phyloP scores from a whole-genome alignment of 2,888 invertebrate genomes.

The Lasiommata megera region DNA sequence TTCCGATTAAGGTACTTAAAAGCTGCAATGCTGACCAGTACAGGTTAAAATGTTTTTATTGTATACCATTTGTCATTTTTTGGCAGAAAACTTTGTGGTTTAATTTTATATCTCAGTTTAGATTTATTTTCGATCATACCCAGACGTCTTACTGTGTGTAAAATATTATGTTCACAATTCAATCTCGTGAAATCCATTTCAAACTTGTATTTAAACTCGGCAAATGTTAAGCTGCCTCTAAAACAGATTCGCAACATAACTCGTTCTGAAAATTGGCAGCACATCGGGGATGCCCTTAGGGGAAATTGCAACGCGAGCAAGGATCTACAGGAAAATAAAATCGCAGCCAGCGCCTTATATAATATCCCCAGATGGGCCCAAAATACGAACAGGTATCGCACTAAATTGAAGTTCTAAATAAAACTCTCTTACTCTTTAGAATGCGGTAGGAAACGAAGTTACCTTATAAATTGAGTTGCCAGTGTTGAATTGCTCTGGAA shows the following conservation, averaged over 20 bases:
- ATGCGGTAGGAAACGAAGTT: conserved; percentile 37
- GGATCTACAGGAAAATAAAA: conserved; percentile 61
- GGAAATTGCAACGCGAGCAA: conserved; percentile 60
- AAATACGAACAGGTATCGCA: conserved; percentile 58
- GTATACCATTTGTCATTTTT: too few relatives aligned
- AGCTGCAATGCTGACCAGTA: too few relatives aligned
- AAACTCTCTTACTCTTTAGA: conserved; percentile 53
- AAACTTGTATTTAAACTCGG: conserved; percentile 55
- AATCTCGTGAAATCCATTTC: conserved; percentile 55
- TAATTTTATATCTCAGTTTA: too few relatives aligned
- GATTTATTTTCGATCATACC: too few relatives aligned
- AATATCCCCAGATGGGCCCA: conserved; percentile 64
- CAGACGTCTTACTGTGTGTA: background rate
- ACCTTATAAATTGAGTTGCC: conserved; percentile 44
- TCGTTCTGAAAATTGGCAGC: conserved; percentile 71
- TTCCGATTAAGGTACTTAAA: too few relatives aligned
- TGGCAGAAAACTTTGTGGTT: background rate
- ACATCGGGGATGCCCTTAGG: conserved; percentile 55
- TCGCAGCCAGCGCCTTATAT: conserved; percentile 58
- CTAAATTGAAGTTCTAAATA: conserved; percentile 67
- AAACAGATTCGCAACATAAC: conserved; percentile 72
- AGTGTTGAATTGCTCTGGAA: conserved; percentile 28
- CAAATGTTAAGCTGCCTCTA: conserved; percentile 46
- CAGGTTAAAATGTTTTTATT: too few relatives aligned
- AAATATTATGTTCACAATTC: conserved; percentile 44